Percentiles rank a stretch among this genome's conserved stretches.
These are phyloP conservation scores for Drosophila robusta DNA, from an alignment of 2,888 invertebrate genomes.

Conservation along the genomic window DNA sequence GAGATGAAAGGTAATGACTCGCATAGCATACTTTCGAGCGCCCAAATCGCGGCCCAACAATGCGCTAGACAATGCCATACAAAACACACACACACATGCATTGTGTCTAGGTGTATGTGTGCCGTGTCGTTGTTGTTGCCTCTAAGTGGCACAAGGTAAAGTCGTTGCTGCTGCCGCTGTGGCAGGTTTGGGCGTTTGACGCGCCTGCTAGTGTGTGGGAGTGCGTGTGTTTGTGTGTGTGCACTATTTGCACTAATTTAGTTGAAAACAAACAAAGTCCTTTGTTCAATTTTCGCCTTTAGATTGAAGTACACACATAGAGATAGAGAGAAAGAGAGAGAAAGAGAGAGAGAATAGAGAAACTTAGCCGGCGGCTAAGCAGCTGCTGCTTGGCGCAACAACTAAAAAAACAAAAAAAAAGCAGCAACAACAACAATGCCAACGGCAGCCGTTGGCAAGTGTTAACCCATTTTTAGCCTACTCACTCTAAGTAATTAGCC, in stretches of 20 bases:
- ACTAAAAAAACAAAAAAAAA: slow-evolving; percentile 12
- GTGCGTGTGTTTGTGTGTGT: slow-evolving; percentile 30
- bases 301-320: slow-evolving; percentile 51
- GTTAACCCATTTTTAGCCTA: slow-evolving; percentile 71
- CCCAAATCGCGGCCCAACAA: slow-evolving; percentile 74
- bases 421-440: slow-evolving; percentile 26
- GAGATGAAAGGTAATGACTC: slow-evolving; percentile 81
- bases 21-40: slow-evolving; percentile 74
- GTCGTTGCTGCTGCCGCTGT: slow-evolving; percentile 50
- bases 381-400: slow-evolving; percentile 47
- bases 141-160: slow-evolving; percentile 80
- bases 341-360: slow-evolving; percentile 29
- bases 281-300: slow-evolving; percentile 81
- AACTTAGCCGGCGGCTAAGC: slow-evolving; percentile 65
- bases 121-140: slow-evolving; percentile 52
- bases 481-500: slow-evolving; percentile 72
- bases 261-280: slow-evolving; percentile 80
- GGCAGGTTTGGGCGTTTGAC: slow-evolving; percentile 43
- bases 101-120: slow-evolving; percentile 27
- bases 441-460: slow-evolving; percentile 57
- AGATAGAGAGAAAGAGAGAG: slow-evolving; percentile 14
- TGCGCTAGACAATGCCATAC: slow-evolving; percentile 71
- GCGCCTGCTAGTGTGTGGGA: slow-evolving; percentile 32
- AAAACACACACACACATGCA: slow-evolving; percentile 18
- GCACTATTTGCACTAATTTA: slow-evolving; percentile 82